Conservation (phyloP, 2,888 invertebrate species). For the Drosophila mettleri region DNA sequence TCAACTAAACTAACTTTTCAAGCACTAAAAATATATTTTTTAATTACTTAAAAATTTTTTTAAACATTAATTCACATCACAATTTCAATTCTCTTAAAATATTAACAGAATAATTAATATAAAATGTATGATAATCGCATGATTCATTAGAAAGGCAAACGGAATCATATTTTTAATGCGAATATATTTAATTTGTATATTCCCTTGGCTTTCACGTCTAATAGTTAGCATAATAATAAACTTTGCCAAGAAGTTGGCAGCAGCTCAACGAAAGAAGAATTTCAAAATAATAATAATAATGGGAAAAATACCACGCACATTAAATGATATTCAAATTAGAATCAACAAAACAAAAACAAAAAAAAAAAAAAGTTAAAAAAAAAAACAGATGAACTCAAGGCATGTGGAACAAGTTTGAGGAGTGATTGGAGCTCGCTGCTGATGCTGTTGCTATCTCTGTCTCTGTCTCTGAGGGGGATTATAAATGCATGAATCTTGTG, state of each 20-base stretch:
- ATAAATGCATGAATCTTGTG: constrained; percentile 54
- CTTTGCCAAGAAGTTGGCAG: constrained; percentile 1
- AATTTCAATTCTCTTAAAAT: no score
- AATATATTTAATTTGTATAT: background rate
- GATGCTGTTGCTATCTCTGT: background rate
- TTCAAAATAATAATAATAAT: constrained; percentile 38
- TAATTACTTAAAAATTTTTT: no score
- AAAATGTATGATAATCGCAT: background rate
- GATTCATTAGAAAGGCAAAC: background rate
- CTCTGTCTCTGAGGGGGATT: constrained; percentile 25
- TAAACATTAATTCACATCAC: no score
- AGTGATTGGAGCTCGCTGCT: constrained; percentile 9
- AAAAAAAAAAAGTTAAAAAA: background rate
- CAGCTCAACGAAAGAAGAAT: constrained; percentile 11
- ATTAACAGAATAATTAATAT: background rate
- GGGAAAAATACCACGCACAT: constrained; percentile 29
- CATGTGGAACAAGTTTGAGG: constrained; percentile 62
- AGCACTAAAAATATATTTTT: no score
- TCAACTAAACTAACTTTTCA: no score
- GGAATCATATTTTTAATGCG: background rate
- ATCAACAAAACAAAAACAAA: constrained; percentile 44
- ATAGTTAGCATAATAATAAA: constrained; percentile 7
- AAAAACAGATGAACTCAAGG: constrained; percentile 14
- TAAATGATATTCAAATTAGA: constrained; percentile 71
- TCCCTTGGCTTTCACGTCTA: background rate